These are phyloP conservation scores for Delichon dasypus DNA, from an alignment of 2,797 vertebrate species.

Conservation along the genomic window DNA sequence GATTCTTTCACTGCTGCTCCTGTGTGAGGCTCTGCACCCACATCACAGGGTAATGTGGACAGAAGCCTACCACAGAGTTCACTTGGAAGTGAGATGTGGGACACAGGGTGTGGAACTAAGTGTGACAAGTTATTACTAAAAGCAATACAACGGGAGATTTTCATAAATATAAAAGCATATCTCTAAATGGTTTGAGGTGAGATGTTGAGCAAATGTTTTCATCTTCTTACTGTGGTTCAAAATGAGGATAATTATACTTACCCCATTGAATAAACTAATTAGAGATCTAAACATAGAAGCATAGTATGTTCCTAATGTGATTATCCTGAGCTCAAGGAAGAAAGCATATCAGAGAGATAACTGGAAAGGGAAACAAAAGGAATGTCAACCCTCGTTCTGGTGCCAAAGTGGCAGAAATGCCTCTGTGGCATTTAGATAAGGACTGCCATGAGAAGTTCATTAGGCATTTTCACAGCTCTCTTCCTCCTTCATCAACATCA, in stretches of 20 bases:
- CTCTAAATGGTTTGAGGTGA: not conserved
- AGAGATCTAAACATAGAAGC: conserved; percentile 19
- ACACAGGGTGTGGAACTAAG: not conserved
- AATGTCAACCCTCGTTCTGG: not conserved
- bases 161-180: not conserved
- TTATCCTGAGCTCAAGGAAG: not conserved
- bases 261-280: conserved; percentile 14
- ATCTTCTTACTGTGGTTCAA: not conserved
- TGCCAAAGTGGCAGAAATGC: not conserved
- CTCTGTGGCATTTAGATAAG: not conserved
- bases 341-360: not conserved
- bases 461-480: not conserved
- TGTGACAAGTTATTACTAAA: not conserved
- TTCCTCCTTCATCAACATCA: not conserved
- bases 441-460: not conserved
- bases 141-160: not conserved
- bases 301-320: conserved; percentile 9
- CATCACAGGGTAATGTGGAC: not conserved
- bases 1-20: not conserved
- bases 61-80: not conserved
- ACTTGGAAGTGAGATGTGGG: not conserved
- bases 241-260: conserved; percentile 10
- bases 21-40: not conserved
- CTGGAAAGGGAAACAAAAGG: not conserved
- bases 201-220: not conserved